A percentile compares a stretch with the other conserved stretches of the same genome.
Evolutionary conservation across 1,140 invertebrate genomes (phyloP).

Genomic region (Diachasmimorpha longicaudata): DNA sequence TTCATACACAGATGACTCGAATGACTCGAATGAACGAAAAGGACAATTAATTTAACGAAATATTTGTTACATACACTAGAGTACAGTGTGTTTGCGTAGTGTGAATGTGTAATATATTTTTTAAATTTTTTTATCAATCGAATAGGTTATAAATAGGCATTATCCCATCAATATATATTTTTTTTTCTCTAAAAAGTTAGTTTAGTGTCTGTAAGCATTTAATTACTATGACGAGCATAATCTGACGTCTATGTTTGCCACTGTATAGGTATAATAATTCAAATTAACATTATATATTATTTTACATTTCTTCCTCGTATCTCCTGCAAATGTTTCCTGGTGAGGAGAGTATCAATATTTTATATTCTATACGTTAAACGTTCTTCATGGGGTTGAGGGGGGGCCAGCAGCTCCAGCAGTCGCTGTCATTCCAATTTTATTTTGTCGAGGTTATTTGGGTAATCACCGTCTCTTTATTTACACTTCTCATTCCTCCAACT

Average conservation of each 20-base stretch:
- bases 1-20: not conserved
- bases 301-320: slow-evolving; percentile 43
- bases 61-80: not conserved
- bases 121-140: slow-evolving; percentile 28
- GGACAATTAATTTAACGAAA: not conserved
- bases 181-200: slow-evolving; percentile 47
- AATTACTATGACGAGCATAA: slow-evolving; percentile 44
- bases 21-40: not conserved
- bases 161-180: slow-evolving; percentile 34
- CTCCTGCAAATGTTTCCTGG: slow-evolving; percentile 17
- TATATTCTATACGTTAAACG: slow-evolving; percentile 14
- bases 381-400: not conserved
- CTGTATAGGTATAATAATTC: slow-evolving; percentile 37
- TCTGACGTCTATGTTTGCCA: slow-evolving; percentile 36
- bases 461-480: slow-evolving; percentile 14
- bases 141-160: slow-evolving; percentile 47
- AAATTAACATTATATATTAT: slow-evolving; percentile 55
- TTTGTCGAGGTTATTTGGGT: slow-evolving; percentile 18
- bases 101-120: not conserved
- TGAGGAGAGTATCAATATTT: not conserved
- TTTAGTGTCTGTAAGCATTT: slow-evolving; percentile 47
- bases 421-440: slow-evolving; percentile 5
- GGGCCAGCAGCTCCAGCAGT: not conserved
- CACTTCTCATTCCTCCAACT: slow-evolving; percentile 5
- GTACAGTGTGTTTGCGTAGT: slow-evolving; percentile 22